Conservation (phyloP, 2,888 invertebrate species). For the Strigamia crassipes region DNA sequence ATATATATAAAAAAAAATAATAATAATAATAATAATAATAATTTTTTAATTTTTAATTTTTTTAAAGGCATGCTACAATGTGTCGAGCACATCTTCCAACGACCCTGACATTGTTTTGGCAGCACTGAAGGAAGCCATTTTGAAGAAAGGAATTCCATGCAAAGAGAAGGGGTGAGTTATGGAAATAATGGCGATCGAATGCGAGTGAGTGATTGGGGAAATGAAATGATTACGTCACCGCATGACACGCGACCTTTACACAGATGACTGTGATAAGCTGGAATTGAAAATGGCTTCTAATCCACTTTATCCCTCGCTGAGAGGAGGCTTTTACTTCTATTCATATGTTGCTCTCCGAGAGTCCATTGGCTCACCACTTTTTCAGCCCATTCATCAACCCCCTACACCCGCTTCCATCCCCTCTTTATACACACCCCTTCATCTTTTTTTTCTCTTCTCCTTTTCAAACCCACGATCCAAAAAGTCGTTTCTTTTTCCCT, state of each 20-base stretch:
- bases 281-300: slow-evolving; percentile 34
- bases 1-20: too few species aligned
- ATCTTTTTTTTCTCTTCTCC: background rate
- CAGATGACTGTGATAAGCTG: slow-evolving; percentile 7
- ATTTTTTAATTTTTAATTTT: background rate
- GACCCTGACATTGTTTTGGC: slow-evolving; percentile 69
- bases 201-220: background rate
- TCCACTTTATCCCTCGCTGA: slow-evolving; percentile 26
- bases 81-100: slow-evolving; percentile 70
- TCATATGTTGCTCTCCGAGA: background rate
- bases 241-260: slow-evolving; percentile 14
- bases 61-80: slow-evolving; percentile 69
- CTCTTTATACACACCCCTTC: background rate
- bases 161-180: slow-evolving; percentile 71
- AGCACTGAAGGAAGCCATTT: slow-evolving; percentile 67
- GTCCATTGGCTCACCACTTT: slow-evolving; percentile 10
- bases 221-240: slow-evolving; percentile 3
- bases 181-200: too few species aligned
- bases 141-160: slow-evolving; percentile 68
- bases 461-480: background rate
- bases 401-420: background rate
- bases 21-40: too few species aligned
- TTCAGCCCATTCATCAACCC: slow-evolving; percentile 3
- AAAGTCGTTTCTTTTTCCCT: background rate
- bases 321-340: slow-evolving; percentile 17